Conservation (phyloP, 1,140 invertebrate genomes). For the Pomacea maculata region DNA sequence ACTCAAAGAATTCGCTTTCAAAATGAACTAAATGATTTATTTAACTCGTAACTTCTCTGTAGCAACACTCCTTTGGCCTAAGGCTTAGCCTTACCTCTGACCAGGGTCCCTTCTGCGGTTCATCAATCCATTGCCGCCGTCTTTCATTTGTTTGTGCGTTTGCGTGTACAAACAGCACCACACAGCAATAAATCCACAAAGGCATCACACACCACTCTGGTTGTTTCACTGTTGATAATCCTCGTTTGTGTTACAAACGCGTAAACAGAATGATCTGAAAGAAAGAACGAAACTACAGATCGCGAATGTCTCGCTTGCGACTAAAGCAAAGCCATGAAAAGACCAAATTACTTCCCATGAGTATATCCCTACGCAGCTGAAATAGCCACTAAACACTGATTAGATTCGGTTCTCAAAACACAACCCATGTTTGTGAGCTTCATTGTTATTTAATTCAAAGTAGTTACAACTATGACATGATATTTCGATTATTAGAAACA, state of each 20-base stretch:
- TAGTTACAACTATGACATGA: no score
- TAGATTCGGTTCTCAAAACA: not conserved
- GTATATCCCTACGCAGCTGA: slow-evolving; percentile 3
- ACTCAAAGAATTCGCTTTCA: no score
- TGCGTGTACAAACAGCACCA: slow-evolving; percentile 18
- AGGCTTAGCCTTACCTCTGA: no score
- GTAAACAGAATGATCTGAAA: slow-evolving; percentile 13
- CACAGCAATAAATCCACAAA: slow-evolving; percentile 17
- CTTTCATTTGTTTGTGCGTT: slow-evolving; percentile 11
- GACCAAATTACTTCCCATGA: not conserved
- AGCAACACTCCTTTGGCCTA: not conserved
- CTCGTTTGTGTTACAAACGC: not conserved
- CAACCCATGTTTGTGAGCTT: no score
- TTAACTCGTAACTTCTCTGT: not conserved
- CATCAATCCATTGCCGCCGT: slow-evolving; percentile 5
- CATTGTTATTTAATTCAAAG: no score
- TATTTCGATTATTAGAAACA: no score
- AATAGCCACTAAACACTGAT: not conserved
- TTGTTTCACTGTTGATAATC: slow-evolving; percentile 3
- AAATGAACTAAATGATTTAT: no score
- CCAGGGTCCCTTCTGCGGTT: no score
- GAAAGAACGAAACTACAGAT: slow-evolving; percentile 15
- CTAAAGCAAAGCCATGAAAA: slow-evolving; percentile 6
- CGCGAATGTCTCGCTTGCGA: not conserved
- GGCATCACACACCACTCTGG: slow-evolving; percentile 18